Base-by-base conservation (phyloP, 2,113 vertebrate genomes). In the Polyodon spathula region DNA sequence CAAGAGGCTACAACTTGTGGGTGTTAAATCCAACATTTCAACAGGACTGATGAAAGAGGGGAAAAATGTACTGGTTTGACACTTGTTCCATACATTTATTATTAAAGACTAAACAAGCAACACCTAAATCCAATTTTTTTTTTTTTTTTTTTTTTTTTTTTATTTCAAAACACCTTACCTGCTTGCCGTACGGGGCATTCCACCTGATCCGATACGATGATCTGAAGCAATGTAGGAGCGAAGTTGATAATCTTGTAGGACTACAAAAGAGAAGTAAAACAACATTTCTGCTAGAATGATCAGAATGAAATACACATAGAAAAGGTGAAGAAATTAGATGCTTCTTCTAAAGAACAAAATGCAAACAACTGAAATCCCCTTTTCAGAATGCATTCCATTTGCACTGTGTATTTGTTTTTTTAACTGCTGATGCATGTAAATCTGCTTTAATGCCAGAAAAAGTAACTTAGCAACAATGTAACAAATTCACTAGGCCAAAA, bases 241-340 rank as follows among this genome's bases (percentile, higher is more conserved):
- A 98, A 98, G 81, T 95, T 96, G 84, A 97, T 97, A 73, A 98
- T 98, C 82, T 98, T 98, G 82, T 93, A 98, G 40, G 95, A 97
- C 95, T 98, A 84, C 71, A 90, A 90, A 44, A 53, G 14, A 75
- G 42, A 50, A 82, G 1, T 79, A 2, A 77, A 65, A 62, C 72
- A 12, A 61, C n/a, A 4, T 14, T 12, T 9, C 10, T 10, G 37
- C 4, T 5, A 48, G 41, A 40, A 4, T 11, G 11, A 3, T 2
- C 1, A 17, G 37, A 27, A 27, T 27, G 27, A 27, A 27, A 27
- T 27, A 27, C 27, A 27, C 2, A 27, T 27, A 27, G 27, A 27
- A 27, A 27, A 27, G 1, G 27, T 27, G 27, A 27, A 27, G 27
- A 27, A 27, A 27, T 27, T 27, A 27, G 27, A 27, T 27, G 27